These are phyloP conservation scores for Marmota monax DNA, from an alignment of 2,113 vertebrate genomes.

Conservation along the genomic window DNA sequence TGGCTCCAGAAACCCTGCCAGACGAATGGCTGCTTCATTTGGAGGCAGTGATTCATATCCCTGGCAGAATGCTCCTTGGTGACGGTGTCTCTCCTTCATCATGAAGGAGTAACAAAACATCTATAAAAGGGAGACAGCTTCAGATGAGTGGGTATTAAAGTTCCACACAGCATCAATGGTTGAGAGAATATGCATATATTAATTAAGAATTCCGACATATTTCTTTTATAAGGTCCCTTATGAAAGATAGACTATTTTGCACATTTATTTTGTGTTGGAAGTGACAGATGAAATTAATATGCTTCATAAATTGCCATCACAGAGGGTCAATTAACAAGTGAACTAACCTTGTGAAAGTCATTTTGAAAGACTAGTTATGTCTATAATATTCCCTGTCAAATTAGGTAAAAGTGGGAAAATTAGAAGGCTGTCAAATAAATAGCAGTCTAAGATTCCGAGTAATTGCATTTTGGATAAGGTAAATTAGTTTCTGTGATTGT, in stretches of 20 bases:
- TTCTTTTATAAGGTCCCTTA: conserved; percentile 86
- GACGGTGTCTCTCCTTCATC: conserved; percentile 75
- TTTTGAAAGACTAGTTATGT: conserved; percentile 88
- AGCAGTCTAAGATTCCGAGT: conserved; percentile 80
- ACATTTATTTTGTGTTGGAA: conserved; percentile 87
- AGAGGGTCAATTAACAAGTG: conserved; percentile 91
- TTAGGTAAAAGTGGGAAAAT: conserved; percentile 87
- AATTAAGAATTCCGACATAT: conserved; percentile 87
- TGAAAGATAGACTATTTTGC: conserved; percentile 88
- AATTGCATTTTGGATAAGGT: conserved; percentile 88
- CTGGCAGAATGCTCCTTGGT: conserved; percentile 60
- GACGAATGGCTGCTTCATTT: conserved; percentile 60
- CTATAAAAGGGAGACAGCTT: conserved; percentile 72
- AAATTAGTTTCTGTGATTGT: conserved; percentile 86
- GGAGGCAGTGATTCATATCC: conserved; percentile 76
- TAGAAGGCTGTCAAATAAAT: conserved; percentile 90
- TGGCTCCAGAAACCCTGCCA: conserved; percentile 59
- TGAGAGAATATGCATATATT: conserved; percentile 84
- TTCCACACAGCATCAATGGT: conserved; percentile 67
- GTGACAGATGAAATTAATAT: conserved; percentile 91
- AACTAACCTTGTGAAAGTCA: conserved; percentile 91
- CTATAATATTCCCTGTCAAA: conserved; percentile 89
- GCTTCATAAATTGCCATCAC: conserved; percentile 90
- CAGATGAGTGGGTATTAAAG: conserved; percentile 62
- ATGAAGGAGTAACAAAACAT: conserved; percentile 65